These are phyloP conservation scores for Noctuana brunneofusca DNA, from an alignment of 2,888 invertebrate species.

Conservation along the genomic window DNA sequence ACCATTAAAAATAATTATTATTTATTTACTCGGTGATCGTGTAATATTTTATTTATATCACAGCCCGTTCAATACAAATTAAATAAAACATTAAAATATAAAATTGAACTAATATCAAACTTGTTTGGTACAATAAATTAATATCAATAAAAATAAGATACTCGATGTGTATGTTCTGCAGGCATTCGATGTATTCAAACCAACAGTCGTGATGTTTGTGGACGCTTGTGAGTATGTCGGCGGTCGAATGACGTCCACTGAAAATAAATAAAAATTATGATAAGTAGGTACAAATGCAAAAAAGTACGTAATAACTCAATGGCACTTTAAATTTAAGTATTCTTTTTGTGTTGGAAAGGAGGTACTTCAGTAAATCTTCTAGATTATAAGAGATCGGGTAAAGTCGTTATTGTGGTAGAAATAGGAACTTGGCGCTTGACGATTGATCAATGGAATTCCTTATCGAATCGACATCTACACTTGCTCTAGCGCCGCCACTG, in stretches of 20 bases:
- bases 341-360: too few species aligned
- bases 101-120: constrained; percentile 55
- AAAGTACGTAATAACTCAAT: neutral
- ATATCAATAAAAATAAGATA: constrained; percentile 46
- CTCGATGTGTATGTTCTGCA: constrained; percentile 41
- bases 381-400: too few species aligned
- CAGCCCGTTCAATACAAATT: constrained; percentile 69
- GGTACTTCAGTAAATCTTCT: too few species aligned
- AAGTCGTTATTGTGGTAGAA: too few species aligned
- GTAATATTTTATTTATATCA: constrained; percentile 67
- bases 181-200: constrained; percentile 57
- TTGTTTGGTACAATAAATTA: constrained; percentile 51
- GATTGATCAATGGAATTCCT: too few species aligned
- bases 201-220: constrained; percentile 60
- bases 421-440: too few species aligned
- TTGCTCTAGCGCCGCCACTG: too few species aligned
- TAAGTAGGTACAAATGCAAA: too few species aligned
- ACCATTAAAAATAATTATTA: neutral
- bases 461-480: too few species aligned
- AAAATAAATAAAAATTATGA: constrained; percentile 41
- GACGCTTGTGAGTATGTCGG: constrained; percentile 60
- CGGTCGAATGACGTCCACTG: constrained; percentile 73
- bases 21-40: constrained; percentile 48
- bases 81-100: constrained; percentile 28
- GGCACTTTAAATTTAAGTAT: too few species aligned